These are phyloP conservation scores for Zonitis immaculata DNA, from an alignment of 2,888 invertebrate genomes.

Conservation along the genomic window DNA sequence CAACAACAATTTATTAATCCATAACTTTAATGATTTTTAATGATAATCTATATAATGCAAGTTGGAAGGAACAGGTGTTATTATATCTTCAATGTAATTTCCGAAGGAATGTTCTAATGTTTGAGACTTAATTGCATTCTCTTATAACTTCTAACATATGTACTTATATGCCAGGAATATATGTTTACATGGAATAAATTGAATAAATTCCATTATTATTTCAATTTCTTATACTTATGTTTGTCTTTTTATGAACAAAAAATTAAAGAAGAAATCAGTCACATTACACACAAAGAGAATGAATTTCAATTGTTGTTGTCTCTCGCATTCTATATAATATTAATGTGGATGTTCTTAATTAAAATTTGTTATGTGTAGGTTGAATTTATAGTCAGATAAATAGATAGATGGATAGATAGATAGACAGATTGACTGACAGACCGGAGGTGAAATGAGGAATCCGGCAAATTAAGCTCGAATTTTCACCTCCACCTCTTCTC, in stretches of 20 bases:
- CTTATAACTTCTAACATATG: background rate
- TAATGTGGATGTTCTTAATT: background rate
- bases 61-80: background rate
- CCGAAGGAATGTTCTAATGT: background rate
- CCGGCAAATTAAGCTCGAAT: background rate
- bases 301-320: background rate
- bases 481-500: background rate
- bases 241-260: too few relatives aligned
- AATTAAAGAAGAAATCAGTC: too few relatives aligned
- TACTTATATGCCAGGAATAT: background rate
- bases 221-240: background rate
- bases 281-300: too few relatives aligned
- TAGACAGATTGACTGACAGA: background rate
- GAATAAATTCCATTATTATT: background rate
- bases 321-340: too few relatives aligned
- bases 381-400: background rate
- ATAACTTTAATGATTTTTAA: too few relatives aligned
- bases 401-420: too few relatives aligned
- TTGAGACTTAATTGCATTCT: background rate
- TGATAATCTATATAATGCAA: too few relatives aligned
- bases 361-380: background rate
- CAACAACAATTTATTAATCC: background rate
- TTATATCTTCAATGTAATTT: background rate
- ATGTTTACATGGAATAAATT: background rate
- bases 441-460: background rate